Evolutionary conservation across 64 coral and sea anemone genomes (phyloP), one percentile per base, ranked within the genome.

Genomic region (Pocillopora verrucosa): DNA sequence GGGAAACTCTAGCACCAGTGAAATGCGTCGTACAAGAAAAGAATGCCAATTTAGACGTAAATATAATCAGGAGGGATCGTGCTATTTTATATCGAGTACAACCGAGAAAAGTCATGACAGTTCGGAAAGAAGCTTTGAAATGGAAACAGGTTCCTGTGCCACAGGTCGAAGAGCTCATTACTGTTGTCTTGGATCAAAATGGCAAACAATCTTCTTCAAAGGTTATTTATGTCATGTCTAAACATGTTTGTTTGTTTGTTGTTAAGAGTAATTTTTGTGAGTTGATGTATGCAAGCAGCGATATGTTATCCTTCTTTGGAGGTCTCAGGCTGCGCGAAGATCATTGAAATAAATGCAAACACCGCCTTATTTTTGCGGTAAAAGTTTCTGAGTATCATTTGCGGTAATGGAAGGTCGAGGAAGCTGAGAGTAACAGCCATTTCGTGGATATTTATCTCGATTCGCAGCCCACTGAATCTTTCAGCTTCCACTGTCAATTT

Each of bases 1-100:
- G 93, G 11, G 62, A 92, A 59, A 20, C 88, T 60, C 77, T 96
- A 6, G 82, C 91, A 1, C 88, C 94, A 6, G 91, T 96, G 11
- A 90, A 93, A 38, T 96, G 91, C 20, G 84, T 90, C 19, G 15
- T 93, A 0, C 60, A 74, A 65, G 94, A 96, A 16, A 93, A 81
- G 76, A 89, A 96, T 35, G 91, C 94, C 2, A 87, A 88, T 10
- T 59, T 96, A 20, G 88, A 93, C 56, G 88, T 96, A 9, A 70
- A 80, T 82, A 91, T 96, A 15, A 88, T 96, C 15, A 90, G 95
- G 34, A 80, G 80, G 81, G 88, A 84, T 88, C 95, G 95, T 30
- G 73, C 91, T 2, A 93, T 96, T 77, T 45, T 90, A 3, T 96
- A 96, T 61, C 90, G 93, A 72, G 91, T 96, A 13, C 82, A 83